Evolutionary conservation across 2,888 invertebrate genomes (phyloP).

Genomic region (Drosophila lacicola): DNA sequence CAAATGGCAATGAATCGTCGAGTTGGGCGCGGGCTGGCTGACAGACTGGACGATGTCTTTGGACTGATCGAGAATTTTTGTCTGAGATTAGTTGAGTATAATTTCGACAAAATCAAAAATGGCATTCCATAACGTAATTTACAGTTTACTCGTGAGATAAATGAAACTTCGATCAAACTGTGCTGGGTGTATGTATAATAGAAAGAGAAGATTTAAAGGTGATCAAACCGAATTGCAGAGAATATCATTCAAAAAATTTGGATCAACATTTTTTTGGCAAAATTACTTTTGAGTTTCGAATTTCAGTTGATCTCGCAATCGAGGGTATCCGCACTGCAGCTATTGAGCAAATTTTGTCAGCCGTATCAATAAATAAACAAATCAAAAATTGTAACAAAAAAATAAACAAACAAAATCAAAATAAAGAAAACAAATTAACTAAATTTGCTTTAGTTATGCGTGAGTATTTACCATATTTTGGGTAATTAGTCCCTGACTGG

Average conservation of each 20-base stretch:
- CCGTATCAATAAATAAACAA: constrained; percentile 44
- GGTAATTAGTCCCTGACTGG: constrained; percentile 86
- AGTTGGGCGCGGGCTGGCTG: constrained; percentile 84
- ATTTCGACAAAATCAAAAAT: constrained; percentile 18
- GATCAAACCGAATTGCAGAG: constrained; percentile 48
- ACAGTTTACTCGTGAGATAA: constrained; percentile 37
- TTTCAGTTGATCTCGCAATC: constrained; percentile 69
- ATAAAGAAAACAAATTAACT: constrained; percentile 40
- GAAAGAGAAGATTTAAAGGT: constrained; percentile 34
- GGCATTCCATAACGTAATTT: constrained; percentile 63
- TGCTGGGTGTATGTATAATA: constrained; percentile 43
- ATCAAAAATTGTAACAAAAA: constrained; percentile 19
- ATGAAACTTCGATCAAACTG: constrained; percentile 41
- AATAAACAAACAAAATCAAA: constrained; percentile 7
- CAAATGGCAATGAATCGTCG: constrained; percentile 48
- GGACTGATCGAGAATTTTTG: constrained; percentile 19
- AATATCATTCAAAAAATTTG: constrained; percentile 23
- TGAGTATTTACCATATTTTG: constrained; percentile 86
- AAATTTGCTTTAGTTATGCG: constrained; percentile 70
- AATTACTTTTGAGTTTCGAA: constrained; percentile 68
- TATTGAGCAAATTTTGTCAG: constrained; percentile 59
- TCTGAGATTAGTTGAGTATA: constrained; percentile 16
- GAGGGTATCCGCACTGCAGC: constrained; percentile 75
- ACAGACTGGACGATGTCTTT: constrained; percentile 37
- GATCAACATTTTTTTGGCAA: constrained; percentile 36